Percentiles rank a stretch among this genome's conserved stretches.
These are phyloP conservation scores for Dicrostonyx torquatus DNA, from an alignment of 2,797 vertebrate genomes.

Conservation along the genomic window DNA sequence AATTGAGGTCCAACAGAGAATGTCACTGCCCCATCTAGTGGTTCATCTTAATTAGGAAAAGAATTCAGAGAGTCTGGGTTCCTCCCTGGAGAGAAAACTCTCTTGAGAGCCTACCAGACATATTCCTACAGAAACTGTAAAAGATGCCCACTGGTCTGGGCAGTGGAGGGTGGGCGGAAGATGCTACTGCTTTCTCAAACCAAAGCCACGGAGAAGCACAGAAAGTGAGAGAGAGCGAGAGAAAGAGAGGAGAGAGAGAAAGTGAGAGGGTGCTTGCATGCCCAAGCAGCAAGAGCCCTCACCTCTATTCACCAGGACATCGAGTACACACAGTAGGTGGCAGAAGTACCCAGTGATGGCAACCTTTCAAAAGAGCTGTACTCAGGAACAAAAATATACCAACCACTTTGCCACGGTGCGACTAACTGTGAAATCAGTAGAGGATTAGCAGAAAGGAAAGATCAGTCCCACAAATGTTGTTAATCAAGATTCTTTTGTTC, in stretches of 20 bases:
- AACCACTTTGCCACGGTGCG: neutral
- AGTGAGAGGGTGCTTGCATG: too few relatives aligned
- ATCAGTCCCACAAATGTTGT: neutral
- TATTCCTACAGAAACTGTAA: fast-evolving
- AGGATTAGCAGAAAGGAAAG: neutral
- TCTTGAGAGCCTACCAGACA: neutral
- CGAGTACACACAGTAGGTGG: neutral
- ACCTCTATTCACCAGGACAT: neutral
- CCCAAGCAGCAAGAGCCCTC: neutral
- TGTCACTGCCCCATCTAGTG: slow-evolving; percentile 49
- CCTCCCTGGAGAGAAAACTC: neutral
- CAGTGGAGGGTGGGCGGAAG: neutral
- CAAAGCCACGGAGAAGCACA: neutral
- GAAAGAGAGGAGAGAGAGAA: neutral
- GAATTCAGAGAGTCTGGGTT: neutral
- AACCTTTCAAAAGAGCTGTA: neutral
- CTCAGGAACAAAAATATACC: neutral
- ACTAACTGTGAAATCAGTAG: neutral
- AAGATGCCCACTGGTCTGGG: neutral
- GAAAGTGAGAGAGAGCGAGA: neutral
- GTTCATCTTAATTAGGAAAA: neutral
- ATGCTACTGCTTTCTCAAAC: neutral
- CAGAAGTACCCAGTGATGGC: neutral
- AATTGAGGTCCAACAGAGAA: neutral
- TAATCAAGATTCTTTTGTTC: neutral